Evolutionary conservation across 2,888 invertebrate genomes (phyloP), one percentile per base, ranked within the genome.

Genomic region (Melanostoma scalare): DNA sequence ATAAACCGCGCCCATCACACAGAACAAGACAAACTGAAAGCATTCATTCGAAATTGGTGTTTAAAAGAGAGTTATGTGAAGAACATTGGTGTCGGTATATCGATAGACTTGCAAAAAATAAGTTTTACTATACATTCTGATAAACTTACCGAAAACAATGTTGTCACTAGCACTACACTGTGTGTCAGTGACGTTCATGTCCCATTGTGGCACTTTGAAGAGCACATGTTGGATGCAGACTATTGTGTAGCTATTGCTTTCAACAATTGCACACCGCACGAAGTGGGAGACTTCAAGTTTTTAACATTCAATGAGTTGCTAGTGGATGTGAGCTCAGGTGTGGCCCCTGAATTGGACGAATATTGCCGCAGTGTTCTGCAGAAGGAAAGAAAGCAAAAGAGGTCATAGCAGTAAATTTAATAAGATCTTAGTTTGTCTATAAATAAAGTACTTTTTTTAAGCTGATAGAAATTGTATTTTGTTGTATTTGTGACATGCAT

Each of bases 61-160:
- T 92, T 99, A 60, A 99, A 99, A 91, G 98, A 99, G 90, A 96
- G 97, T 89, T 98, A 97, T 89, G 96, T 97, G 0, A 99, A 99
- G 92, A 98, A 98, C 85, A 93, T 95, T 69, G 98, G 98, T 30
- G 92, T 95, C 33, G 98, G 98, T 38, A 94, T 99, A 68, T 95
- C 95, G 0, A 92, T 95, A 85, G 94, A 96, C 87, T 92, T 99
- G 53, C 92, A 93, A 86, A 93, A 95, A 86, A 93, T 98, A 48
- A 95, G 94, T 91, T 99, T 98, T 91, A 90, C 92, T 63, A 91
- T 96, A 20, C 88, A 89, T 69, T 94, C 94, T 0, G 92, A 91
- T 40, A 87, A 90, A 3, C 89, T 95, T 79, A 88, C 89, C 50
- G 87, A 90, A 36, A 91, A 91, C 8, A 86, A 92, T 85, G 86